Evolutionary conservation across 1,140 invertebrate genomes (phyloP), one percentile per base, ranked within the genome.

Genomic region (Trichoplusia ni): DNA sequence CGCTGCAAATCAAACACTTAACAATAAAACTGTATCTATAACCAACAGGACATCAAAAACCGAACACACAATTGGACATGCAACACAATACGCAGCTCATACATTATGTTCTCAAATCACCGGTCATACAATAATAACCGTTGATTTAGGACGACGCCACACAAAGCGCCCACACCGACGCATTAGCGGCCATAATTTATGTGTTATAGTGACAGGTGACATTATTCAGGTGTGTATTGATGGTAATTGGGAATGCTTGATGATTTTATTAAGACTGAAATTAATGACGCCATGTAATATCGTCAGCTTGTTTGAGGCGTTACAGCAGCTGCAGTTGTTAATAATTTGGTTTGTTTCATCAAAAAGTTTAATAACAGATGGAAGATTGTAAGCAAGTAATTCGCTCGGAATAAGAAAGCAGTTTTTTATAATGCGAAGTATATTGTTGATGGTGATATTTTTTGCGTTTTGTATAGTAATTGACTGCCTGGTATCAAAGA

Each of bases 181-280:
- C 21, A 47, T 47, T 47, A 31, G 16, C 29, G 29, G 23, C n/a
- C n/a, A n/a, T 47, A 29, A 47, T 29, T 31, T 31, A 47, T 31
- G 25, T 47, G 44, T 16, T 16, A 47, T 42, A n/a, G 38, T 16
- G 38, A 21, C 33, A 42, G n/a, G 38, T 42, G 18, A 27, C 13
- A 47, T 47, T 23, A 47, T 47, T 47, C 44, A 47, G 44, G 44
- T 47, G 44, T 47, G 14, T 9, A 29, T 29, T 47, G 25, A 47
- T 47, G 23, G 29, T 47, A 11, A 29, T 31, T 47, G 44, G n/a
- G n/a, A 18, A 42, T 21, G 40, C 18, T 47, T 29, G 25, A 47
- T 47, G 44, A 31, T 47, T 47, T 47, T 25, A 47, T 47, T 47
- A 29, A 9, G 44, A 14, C 14, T 31, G 13, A 9, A 7, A 7